Base-by-base conservation (phyloP, 2,888 invertebrate species). In the Drosophila nr. medialis region DNA sequence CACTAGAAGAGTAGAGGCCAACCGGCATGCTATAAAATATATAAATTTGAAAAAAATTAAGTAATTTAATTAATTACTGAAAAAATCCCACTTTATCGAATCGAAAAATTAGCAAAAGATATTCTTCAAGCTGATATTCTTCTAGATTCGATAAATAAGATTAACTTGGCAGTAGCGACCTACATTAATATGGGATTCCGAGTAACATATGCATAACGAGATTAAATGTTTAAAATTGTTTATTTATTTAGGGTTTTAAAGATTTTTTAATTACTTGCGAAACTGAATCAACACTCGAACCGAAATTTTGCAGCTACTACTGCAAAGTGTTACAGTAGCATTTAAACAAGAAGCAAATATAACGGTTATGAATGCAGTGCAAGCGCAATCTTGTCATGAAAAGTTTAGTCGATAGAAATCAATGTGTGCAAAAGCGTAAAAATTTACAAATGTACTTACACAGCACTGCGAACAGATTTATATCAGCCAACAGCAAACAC, bases 371-470 rank as follows among this genome's bases (percentile, higher is more conserved):
- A 24, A 24, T 27, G 27, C 18, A 11, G 6, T 4, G 13, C 13
- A 54, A 54, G 49, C n/a, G 18, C 18, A 50, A 36, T 24, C 24
- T 45, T 45, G 30, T 15, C n/a, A 15, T n/a, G 2, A 30, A 32
- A 54, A 29, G 61, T 49, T 75, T 58, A 13, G 54, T 58, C 62
- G 49, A 58, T 66, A 60, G 15, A 60, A 50, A 42, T 24, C 11
- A 27, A 5, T 42, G 2, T n/a, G 10, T 24, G 15, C 27, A n/a
- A 40, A 36, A 24, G 13, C 45, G 15, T 32, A 42, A 11, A 38
- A 15, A 36, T 42, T 6, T 32, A 36, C 13, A 38, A 11, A 30
- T 36, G 13, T 30, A 48, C 38, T 53, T 32, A 10, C 27, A 27
- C 27, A 36, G 49, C 32, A 30, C 45, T 49, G 34, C 36, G 24